Evolutionary conservation across 1,140 invertebrate genomes (phyloP).

Genomic region (Diabrotica virgifera): DNA sequence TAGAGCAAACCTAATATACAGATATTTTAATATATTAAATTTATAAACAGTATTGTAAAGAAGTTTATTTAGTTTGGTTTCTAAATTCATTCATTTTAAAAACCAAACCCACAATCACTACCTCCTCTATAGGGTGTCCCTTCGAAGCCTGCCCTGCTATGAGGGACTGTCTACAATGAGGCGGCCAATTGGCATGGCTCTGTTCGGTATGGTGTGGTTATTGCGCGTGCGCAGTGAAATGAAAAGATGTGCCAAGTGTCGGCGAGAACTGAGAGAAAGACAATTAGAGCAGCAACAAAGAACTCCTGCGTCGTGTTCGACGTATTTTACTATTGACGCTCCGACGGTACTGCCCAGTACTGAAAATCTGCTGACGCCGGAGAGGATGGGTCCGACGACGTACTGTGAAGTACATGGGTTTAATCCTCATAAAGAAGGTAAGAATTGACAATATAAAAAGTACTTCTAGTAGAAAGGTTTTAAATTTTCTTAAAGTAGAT

Average conservation of each 20-base stretch:
- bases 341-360: conserved; percentile 36
- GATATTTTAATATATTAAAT: too few relatives aligned
- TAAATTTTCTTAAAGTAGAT: too few relatives aligned
- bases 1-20: too few relatives aligned
- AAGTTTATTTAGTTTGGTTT: too few relatives aligned
- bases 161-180: conserved; percentile 38
- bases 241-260: conserved; percentile 67
- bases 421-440: conserved; percentile 59
- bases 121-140: background rate
- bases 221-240: conserved; percentile 72
- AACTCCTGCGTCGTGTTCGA: conserved; percentile 49
- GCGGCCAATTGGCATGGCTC: conserved; percentile 60
- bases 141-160: conserved; percentile 23
- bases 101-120: too few relatives aligned
- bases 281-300: conserved; percentile 41
- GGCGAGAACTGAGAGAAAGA: conserved; percentile 50
- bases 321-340: conserved; percentile 56
- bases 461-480: too few relatives aligned
- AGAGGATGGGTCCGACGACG: conserved; percentile 48
- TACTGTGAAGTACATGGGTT: conserved; percentile 62
- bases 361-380: conserved; percentile 25
- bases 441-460: conserved; percentile 12
- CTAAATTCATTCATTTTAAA: too few relatives aligned
- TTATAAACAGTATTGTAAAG: too few relatives aligned
- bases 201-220: conserved; percentile 82